Base-by-base conservation (phyloP, 2,113 vertebrate genomes). In the Callithrix jacchus region DNA sequence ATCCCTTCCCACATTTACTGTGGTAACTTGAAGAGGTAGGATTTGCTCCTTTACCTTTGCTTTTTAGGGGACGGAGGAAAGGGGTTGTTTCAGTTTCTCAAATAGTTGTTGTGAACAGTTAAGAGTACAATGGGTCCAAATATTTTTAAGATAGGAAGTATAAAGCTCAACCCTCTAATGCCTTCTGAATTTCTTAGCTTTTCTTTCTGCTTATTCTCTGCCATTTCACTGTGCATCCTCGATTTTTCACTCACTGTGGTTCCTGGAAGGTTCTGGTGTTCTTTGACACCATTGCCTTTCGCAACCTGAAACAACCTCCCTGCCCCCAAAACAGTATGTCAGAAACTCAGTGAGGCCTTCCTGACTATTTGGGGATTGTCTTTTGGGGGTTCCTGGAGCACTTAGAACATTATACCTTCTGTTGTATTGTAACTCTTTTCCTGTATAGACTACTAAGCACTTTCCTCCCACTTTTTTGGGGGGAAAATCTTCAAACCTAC, bases 61-160 rank as follows among this genome's bases (percentile, higher is more conserved):
- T 68, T 86, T 35, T 23, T 40, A 45, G 66, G 54, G 32, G 16
- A 17, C 32, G 17, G 66, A 68, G 13, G 37, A 45, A 2, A 23
- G 1, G 8, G 6, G 7, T 37, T 74, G 32, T 58, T 95, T 88
- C 17, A 95, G 45, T 85, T 89, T 88, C n/a, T 89, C 32, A 93
- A 91, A 56, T 79, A 77, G 73, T 58, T 84, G 42, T 66, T 85
- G 40, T n/a, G 61, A 83, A 52, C 37, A 56, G 47, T 84, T 84
- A 80, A 89, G 40, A 86, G 58, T 54, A 76, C 35, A 93, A 76
- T 86, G 74, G 37, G 12, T 87, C 30, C 23, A 81, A 54, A 30
- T 93, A 70, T 86, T 92, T 87, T 87, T 80, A 89, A 92, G 27
- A 81, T 81, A 89, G 49, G 66, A 87, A 49, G 45, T 25, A 71